Conservation (phyloP, 1,140 invertebrate species). For the Cydia splendana region DNA sequence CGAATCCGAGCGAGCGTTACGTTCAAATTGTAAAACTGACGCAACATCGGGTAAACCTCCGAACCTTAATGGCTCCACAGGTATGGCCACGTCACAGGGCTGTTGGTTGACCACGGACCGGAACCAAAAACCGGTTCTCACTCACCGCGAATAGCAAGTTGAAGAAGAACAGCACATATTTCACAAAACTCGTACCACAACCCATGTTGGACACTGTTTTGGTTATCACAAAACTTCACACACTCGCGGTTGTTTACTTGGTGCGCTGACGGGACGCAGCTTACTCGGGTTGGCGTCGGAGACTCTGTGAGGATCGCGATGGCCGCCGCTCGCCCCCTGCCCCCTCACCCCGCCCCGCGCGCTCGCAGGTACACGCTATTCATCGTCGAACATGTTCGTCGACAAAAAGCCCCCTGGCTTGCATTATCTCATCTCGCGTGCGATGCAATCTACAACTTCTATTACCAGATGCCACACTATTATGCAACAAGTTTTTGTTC, state of each 20-base stretch:
- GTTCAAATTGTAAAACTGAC: conserved; percentile 21
- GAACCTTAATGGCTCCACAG: conserved; percentile 35
- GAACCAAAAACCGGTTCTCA: conserved; percentile 74
- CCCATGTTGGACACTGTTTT: conserved; percentile 78
- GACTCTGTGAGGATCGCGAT: conserved; percentile 65
- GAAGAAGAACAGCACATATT: conserved; percentile 91
- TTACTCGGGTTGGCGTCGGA: conserved; percentile 47
- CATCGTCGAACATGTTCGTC: conserved; percentile 9
- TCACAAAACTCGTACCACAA: conserved; percentile 88
- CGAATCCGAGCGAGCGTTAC: conserved; percentile 19
- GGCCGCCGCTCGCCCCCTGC: conserved; percentile 58
- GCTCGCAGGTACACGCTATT: conserved; percentile 39
- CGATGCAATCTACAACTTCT: conserved; percentile 2
- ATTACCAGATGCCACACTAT: background rate
- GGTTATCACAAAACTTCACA: conserved; percentile 66
- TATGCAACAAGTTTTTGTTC: background rate
- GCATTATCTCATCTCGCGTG: conserved; percentile 24
- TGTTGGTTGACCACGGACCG: conserved; percentile 62
- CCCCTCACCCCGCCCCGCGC: conserved; percentile 47
- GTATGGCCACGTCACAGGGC: conserved; percentile 49
- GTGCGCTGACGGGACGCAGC: conserved; percentile 40
- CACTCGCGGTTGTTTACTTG: conserved; percentile 66
- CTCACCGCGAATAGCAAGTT: conserved; percentile 92
- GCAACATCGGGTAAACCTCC: conserved; percentile 13
- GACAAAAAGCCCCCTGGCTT: background rate